Base-by-base conservation (phyloP, 1,140 invertebrate species). In the Psilanteris sp. region DNA sequence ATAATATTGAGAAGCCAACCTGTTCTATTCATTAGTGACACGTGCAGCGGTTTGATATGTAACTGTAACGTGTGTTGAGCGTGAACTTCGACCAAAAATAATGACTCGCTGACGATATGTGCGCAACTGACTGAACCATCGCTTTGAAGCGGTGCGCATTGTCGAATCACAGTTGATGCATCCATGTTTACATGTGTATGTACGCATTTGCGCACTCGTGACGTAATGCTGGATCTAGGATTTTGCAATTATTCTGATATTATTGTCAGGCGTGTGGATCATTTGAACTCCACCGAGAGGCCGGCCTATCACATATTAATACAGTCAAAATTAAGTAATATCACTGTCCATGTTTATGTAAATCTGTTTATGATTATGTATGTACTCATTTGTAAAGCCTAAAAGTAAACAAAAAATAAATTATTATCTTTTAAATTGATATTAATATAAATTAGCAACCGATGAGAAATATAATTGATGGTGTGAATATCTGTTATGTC, bases 61-160 rank as follows among this genome's bases (percentile, higher is more conserved):
- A 10, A 29, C 27, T n/a, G 7, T 11, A 8, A 13, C 43, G 24
- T 22, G 31, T 14, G 34, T 44, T 2, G 10, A 31, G 26, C 24
- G 41, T 55, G 54, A 67, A 64, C 72, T 57, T 74, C 44, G 52
- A 64, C 43, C 37, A 43, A 66, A 68, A 66, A 72, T 72, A 72
- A 61, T 32, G 34, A 11, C 29, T 15, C 26, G 48, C 37, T 46
- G 46, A 31, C 9, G 36, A 75, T 43, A 26, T 29, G 61, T 54
- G 31, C 43, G 43, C 34, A 36, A 73, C 50, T 50, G 52, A 61
- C 52, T 62, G 62, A 62, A 22, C 37, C 62, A 72, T 66, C 8
- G 64, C 44, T 14, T n/a, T 32, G 43, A 64, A 32, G 11, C 18
- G 7, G 15, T 74, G 39, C 36, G 48, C 26, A 20, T 54, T 52